Evolutionary conservation across 2,888 invertebrate species (phyloP).

Genomic region (Melieria omissa): DNA sequence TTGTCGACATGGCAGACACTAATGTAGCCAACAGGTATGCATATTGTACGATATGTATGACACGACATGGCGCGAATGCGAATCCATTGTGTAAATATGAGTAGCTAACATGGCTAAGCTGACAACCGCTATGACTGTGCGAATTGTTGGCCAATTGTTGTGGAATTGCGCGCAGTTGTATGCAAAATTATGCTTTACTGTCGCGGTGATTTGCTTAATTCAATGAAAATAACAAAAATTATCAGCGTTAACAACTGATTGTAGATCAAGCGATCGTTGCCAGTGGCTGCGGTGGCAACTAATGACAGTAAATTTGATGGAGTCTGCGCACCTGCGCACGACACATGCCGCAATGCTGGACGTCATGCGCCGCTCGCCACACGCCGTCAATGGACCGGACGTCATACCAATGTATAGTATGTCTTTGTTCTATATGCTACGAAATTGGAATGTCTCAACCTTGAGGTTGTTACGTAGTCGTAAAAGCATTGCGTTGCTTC

Average conservation of each 20-base stretch:
- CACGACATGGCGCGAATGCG: no score
- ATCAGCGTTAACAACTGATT: background rate
- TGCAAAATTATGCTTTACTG: slow-evolving; percentile 9
- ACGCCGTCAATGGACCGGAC: background rate
- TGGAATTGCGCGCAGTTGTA: background rate
- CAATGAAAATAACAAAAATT: background rate
- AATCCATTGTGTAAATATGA: no score
- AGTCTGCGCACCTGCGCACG: no score
- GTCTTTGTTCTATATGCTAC: background rate
- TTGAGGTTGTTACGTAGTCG: background rate
- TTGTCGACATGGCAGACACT: no score
- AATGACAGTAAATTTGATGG: no score
- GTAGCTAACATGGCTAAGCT: background rate
- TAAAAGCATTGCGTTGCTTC: background rate
- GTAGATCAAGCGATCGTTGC: no score
- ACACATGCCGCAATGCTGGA: no score
- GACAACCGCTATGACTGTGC: background rate
- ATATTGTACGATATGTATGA: no score
- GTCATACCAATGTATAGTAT: background rate
- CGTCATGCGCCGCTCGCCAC: no score
- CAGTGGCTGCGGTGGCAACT: no score
- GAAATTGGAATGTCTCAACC: background rate
- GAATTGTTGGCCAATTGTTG: background rate
- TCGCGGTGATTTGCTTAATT: slow-evolving; percentile 4
- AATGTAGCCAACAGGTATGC: no score